phyloP scores from a whole-genome alignment of 2,113 vertebrate species.

The Hippocampus mohnikei region DNA sequence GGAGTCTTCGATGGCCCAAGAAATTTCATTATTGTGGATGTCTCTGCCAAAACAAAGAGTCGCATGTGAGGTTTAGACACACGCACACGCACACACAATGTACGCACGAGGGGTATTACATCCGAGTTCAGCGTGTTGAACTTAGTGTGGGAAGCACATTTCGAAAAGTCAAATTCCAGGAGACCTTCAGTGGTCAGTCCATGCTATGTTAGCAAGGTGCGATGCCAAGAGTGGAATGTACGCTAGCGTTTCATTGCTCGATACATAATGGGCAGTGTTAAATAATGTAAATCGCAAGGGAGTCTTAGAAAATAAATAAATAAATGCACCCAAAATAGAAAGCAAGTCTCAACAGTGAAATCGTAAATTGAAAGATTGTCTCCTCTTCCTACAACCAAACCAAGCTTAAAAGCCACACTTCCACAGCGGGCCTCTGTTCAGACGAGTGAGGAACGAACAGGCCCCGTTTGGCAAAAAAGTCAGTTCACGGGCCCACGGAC shows the following conservation, averaged over 20 bases:
- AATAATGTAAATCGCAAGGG: not conserved
- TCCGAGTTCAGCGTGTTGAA: not conserved
- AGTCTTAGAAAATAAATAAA: not conserved
- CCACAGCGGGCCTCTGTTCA: constrained; percentile 33
- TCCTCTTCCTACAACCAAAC: constrained; percentile 2
- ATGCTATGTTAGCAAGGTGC: not conserved
- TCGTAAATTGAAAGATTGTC: not conserved
- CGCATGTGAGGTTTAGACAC: not conserved
- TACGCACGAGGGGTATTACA: not conserved
- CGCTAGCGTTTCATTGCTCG: not conserved
- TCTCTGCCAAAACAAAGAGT: constrained; percentile 74
- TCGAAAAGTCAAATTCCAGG: not conserved
- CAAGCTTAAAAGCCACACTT: constrained; percentile 17
- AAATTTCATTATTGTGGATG: constrained; percentile 94
- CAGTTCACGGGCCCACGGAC: constrained; percentile 30
- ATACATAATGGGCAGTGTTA: not conserved
- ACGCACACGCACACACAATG: not conserved
- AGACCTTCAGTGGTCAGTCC: not conserved
- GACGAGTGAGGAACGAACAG: constrained; percentile 48
- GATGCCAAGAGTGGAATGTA: not conserved
- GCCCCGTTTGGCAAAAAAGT: constrained; percentile 33
- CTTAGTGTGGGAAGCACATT: too few species aligned
- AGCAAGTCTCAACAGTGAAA: not conserved
- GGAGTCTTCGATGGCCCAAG: constrained; percentile 97
- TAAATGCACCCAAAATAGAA: not conserved